Conservation (phyloP, 2,888 invertebrate genomes). For the Cephus sareptanus region DNA sequence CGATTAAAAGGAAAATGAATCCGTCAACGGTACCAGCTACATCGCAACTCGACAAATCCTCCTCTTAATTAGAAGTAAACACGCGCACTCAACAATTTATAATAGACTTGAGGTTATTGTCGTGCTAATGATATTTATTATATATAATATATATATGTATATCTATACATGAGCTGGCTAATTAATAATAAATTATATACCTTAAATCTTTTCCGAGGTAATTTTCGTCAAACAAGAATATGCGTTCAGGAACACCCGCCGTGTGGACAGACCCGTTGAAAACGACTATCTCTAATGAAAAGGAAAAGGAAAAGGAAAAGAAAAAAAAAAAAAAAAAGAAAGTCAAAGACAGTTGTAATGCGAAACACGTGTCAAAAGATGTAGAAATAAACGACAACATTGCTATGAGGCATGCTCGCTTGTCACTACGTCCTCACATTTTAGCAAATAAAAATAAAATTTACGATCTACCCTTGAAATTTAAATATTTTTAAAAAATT, state of each 20-base stretch:
- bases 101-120: conserved; percentile 19
- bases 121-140: conserved; percentile 16
- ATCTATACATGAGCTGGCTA: neutral
- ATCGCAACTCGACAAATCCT: conserved; percentile 10
- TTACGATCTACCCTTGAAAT: neutral
- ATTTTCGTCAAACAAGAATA: neutral
- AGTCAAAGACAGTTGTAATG: neutral
- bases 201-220: neutral
- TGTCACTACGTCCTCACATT: neutral
- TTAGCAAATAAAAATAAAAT: neutral
- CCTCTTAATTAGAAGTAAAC: conserved; percentile 21
- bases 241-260: neutral
- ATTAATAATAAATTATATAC: neutral
- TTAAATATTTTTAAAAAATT: neutral
- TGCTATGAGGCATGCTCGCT: neutral
- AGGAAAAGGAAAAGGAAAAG: neutral
- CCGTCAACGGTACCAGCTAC: neutral
- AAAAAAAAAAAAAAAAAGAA: neutral
- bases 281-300: neutral
- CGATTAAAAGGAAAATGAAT: conserved; percentile 12
- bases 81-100: conserved; percentile 26
- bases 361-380: neutral
- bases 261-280: neutral
- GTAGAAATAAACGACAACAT: neutral
- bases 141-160: neutral